phyloP scores from a whole-genome alignment of 92 coral and sea anemone genomes.

The Palythoa heliodiscus region DNA sequence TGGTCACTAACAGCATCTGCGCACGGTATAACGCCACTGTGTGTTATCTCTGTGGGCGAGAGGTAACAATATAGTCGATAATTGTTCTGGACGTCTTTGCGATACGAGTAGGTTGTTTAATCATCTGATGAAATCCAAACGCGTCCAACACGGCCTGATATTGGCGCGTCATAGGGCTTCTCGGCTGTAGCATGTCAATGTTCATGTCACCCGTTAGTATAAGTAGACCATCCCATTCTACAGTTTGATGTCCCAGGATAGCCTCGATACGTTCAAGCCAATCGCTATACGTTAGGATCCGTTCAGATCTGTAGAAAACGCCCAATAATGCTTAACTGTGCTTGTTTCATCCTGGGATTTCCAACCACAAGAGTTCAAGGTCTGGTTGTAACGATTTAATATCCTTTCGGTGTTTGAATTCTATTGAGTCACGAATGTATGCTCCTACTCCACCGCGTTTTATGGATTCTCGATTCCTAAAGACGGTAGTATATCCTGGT shows the following conservation, averaged over 20 bases:
- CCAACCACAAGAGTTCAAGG: constrained; percentile 57
- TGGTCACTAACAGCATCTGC: constrained; percentile 8
- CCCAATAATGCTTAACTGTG: constrained; percentile 55
- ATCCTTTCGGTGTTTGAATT: constrained; percentile 53
- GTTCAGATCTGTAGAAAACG: constrained; percentile 45
- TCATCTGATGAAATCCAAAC: constrained; percentile 40
- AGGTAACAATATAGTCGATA: constrained; percentile 36
- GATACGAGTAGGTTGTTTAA: constrained; percentile 51
- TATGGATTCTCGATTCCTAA: constrained; percentile 56
- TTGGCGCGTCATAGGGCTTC: constrained; percentile 39
- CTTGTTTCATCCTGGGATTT: constrained; percentile 57
- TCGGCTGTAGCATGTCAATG: constrained; percentile 48
- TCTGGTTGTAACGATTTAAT: constrained; percentile 52
- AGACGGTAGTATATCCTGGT: constrained; percentile 38
- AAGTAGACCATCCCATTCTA: constrained; percentile 50
- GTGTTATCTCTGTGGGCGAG: constrained; percentile 27
- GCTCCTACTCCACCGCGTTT: constrained; percentile 53
- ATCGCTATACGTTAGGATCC: constrained; percentile 36
- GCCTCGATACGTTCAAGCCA: constrained; percentile 50
- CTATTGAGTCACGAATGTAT: constrained; percentile 49
- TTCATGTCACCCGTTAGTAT: constrained; percentile 51
- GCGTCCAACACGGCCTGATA: constrained; percentile 37
- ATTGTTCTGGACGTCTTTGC: constrained; percentile 34
- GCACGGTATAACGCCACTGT: constrained; percentile 34
- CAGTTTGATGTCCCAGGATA: constrained; percentile 45